phyloP scores from a whole-genome alignment of 2,888 invertebrate genomes.

The Protonemura montana region DNA sequence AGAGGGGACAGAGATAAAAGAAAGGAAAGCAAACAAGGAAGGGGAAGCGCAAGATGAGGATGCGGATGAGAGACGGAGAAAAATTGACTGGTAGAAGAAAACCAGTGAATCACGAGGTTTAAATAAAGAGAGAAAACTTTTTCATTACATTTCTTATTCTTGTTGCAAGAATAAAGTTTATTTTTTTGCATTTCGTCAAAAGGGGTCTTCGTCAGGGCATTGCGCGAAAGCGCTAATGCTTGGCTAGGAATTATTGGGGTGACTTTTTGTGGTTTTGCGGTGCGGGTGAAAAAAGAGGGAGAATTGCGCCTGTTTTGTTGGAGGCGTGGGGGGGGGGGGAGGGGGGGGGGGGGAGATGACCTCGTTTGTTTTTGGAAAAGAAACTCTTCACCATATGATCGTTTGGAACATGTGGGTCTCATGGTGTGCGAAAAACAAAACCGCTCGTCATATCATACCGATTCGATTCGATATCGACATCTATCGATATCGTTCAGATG shows the following conservation, averaged over 20 bases:
- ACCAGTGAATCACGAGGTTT: background rate
- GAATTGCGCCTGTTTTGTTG: too few relatives aligned
- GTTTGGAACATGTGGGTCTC: too few relatives aligned
- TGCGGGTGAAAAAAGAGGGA: too few relatives aligned
- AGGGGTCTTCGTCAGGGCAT: background rate
- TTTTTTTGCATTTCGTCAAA: background rate
- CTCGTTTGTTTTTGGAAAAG: background rate
- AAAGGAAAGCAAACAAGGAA: conserved; percentile 28
- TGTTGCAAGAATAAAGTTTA: background rate
- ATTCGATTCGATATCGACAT: too few relatives aligned
- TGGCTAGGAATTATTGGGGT: background rate
- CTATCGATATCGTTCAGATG: too few relatives aligned
- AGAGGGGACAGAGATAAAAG: conserved; percentile 31
- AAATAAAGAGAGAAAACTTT: background rate
- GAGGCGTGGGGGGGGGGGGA: background rate
- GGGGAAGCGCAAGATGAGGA: conserved; percentile 10
- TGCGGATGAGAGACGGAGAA: conserved; percentile 34
- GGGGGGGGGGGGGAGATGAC: background rate
- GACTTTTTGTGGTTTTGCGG: background rate
- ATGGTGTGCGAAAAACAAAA: too few relatives aligned
- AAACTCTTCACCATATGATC: too few relatives aligned
- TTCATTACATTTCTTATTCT: background rate
- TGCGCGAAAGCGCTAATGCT: background rate
- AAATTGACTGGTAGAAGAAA: conserved; percentile 18
- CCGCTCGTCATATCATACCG: too few relatives aligned